Evolutionary conservation across 2,888 invertebrate genomes (phyloP).

Genomic region (Dione vanillae): DNA sequence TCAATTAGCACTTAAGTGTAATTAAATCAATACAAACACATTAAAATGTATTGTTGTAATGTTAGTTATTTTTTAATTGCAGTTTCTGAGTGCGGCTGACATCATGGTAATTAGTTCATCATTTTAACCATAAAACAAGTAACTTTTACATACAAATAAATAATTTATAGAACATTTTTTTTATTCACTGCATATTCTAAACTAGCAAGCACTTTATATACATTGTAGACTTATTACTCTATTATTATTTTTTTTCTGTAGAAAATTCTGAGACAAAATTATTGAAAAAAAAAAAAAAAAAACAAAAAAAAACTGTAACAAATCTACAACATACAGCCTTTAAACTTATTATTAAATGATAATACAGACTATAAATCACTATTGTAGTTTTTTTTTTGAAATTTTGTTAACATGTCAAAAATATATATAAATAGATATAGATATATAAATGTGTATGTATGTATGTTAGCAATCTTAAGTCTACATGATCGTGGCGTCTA

Average conservation of each 20-base stretch:
- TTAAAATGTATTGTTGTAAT: neutral
- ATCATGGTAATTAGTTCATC: slow-evolving; percentile 1
- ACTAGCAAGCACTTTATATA: slow-evolving; percentile 22
- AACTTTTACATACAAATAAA: slow-evolving; percentile 19
- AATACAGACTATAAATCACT: slow-evolving; percentile 33
- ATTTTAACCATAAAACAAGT: neutral
- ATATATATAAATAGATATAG: slow-evolving; percentile 45
- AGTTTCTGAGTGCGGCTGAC: neutral
- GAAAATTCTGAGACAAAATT: neutral
- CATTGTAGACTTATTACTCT: slow-evolving; percentile 23
- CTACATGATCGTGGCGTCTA: slow-evolving; percentile 43
- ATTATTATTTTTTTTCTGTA: neutral
- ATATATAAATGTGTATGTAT: slow-evolving; percentile 34
- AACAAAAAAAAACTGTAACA: neutral
- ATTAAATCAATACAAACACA: neutral
- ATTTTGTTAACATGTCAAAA: slow-evolving; percentile 44
- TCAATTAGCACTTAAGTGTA: neutral
- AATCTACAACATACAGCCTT: slow-evolving; percentile 24
- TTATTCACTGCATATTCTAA: slow-evolving; percentile 10
- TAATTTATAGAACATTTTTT: neutral
- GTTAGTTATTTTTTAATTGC: neutral
- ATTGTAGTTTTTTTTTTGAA: slow-evolving; percentile 30
- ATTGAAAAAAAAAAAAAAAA: neutral
- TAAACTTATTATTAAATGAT: slow-evolving; percentile 26
- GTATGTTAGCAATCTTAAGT: slow-evolving; percentile 40